A percentile compares a stretch with the other conserved stretches of the same genome.
These are phyloP conservation scores for human DNA, from an alignment of 2,113 vertebrate species.

Conservation along the genomic window DNA sequence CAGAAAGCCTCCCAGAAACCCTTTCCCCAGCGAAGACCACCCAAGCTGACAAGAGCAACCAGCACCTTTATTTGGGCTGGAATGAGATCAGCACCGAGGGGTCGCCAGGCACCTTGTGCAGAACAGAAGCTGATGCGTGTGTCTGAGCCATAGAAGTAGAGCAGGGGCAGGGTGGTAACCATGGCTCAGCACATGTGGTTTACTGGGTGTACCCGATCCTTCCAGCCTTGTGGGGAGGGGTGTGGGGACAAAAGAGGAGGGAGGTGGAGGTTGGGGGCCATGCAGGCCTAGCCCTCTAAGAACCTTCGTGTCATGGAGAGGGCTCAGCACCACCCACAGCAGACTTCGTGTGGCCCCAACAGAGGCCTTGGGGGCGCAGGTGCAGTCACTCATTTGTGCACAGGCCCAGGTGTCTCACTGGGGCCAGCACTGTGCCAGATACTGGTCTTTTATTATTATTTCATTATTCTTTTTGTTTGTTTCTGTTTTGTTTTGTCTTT, in stretches of 20 bases:
- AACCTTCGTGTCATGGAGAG: background rate
- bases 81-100: background rate
- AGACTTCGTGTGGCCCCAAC: background rate
- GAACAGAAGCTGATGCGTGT: background rate
- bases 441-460: background rate
- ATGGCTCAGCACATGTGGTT: rapidly evolving
- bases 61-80: background rate
- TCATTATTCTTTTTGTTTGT: too few species aligned
- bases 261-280: background rate
- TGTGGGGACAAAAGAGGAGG: background rate
- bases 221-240: background rate
- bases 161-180: rapidly evolving
- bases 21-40: background rate
- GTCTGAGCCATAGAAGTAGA: background rate
- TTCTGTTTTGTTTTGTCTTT: too few species aligned
- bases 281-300: background rate
- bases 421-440: background rate
- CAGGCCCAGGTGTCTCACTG: rapidly evolving
- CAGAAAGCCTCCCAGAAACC: background rate
- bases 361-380: too few species aligned
- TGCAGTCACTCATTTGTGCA: background rate
- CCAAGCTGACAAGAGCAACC: background rate
- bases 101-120: background rate
- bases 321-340: background rate
- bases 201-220: background rate